Evolutionary conservation across 2,113 vertebrate species (phyloP).

Genomic region (Galbula dea): DNA sequence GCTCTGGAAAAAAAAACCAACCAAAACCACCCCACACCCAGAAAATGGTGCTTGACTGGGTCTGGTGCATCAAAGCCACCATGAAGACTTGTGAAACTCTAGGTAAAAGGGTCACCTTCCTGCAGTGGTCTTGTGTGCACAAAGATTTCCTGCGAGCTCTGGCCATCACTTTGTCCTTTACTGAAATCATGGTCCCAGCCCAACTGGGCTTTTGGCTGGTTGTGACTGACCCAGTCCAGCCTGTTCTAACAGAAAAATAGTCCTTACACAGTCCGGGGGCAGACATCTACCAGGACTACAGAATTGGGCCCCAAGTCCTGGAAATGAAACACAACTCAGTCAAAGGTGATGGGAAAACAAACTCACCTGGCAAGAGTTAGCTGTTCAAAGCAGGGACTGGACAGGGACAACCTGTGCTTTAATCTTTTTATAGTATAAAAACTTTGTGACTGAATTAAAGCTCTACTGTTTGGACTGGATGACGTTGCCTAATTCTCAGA

Average conservation of each 20-base stretch:
- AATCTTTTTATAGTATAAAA: conserved; percentile 43
- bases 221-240: not conserved
- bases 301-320: not conserved
- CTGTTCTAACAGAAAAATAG: not conserved
- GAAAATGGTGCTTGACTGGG: not conserved
- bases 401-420: not conserved
- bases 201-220: not conserved
- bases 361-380: conserved; percentile 45
- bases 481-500: conserved; percentile 44
- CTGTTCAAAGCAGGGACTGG: not conserved
- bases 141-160: not conserved
- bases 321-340: not conserved
- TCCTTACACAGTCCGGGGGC: not conserved
- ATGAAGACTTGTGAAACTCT: not conserved
- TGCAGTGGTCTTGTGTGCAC: accelerated
- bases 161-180: not conserved
- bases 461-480: conserved; percentile 31
- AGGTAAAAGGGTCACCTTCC: not conserved
- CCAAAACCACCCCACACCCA: accelerated
- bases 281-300: not conserved
- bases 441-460: conserved; percentile 22
- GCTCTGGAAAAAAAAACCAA: not conserved
- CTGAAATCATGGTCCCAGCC: not conserved
- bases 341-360: not conserved
- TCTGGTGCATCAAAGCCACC: not conserved